phyloP scores from a whole-genome alignment of 2,113 vertebrate species.

The Hydropotes inermis region DNA sequence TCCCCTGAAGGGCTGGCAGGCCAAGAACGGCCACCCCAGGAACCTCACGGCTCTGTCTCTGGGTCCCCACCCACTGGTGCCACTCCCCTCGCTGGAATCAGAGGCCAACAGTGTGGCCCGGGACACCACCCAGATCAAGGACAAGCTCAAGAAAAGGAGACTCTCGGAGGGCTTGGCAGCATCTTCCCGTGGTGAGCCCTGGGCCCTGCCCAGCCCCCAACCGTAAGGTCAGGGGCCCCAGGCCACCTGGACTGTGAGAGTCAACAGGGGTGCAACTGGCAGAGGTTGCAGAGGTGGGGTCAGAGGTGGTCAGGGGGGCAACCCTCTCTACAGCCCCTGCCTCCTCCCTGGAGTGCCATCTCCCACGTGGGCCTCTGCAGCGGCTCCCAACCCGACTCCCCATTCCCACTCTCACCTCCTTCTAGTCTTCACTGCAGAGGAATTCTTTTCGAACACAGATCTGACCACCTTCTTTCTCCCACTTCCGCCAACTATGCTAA shows the following conservation, averaged over 20 bases:
- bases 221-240: background rate
- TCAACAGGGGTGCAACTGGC: background rate
- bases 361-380: background rate
- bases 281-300: no score
- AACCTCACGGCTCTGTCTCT: fast-evolving
- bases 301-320: background rate
- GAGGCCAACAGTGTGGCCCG: constrained; percentile 54
- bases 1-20: constrained; percentile 5
- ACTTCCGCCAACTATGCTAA: background rate
- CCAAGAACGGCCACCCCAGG: background rate
- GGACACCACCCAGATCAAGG: constrained; percentile 72
- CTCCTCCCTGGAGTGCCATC: background rate
- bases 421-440: background rate
- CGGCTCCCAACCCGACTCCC: fast-evolving
- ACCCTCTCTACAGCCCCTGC: background rate
- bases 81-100: background rate
- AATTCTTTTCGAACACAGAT: background rate
- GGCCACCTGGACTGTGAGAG: background rate
- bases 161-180: constrained; percentile 59
- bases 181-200: constrained; percentile 46
- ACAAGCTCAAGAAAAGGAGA: constrained; percentile 75
- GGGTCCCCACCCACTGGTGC: background rate
- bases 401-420: background rate
- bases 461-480: background rate
- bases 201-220: background rate